phyloP scores from a whole-genome alignment of 2,888 invertebrate genomes.

The Eumerus sabulonum region DNA sequence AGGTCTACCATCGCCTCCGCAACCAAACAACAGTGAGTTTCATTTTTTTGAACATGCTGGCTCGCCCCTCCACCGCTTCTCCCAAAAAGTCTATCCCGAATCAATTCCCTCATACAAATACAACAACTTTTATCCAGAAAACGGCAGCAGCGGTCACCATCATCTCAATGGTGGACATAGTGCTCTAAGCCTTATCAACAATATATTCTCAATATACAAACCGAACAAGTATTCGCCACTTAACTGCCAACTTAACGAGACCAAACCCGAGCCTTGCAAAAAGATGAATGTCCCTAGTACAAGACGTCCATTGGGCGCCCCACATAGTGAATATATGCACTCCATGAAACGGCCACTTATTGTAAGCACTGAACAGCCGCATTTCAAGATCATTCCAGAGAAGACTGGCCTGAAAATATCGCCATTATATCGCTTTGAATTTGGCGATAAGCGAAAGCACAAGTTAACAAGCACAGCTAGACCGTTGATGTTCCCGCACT shows the following conservation, averaged over 20 bases:
- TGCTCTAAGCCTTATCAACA: conserved; percentile 78
- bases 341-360: conserved; percentile 81
- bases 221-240: conserved; percentile 79
- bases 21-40: conserved; percentile 71
- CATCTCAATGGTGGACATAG: conserved; percentile 75
- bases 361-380: conserved; percentile 80
- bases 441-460: conserved; percentile 75
- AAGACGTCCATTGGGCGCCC: conserved; percentile 76
- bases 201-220: conserved; percentile 79
- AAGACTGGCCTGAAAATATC: conserved; percentile 81
- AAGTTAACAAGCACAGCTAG: conserved; percentile 78
- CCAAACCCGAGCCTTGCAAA: conserved; percentile 78
- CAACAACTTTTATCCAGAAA: conserved; percentile 78
- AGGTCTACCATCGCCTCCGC: conserved; percentile 78
- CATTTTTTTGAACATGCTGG: conserved; percentile 77
- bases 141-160: conserved; percentile 74
- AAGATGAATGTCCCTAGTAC: conserved; percentile 79
- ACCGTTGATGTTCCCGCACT: conserved; percentile 78
- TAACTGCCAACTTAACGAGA: conserved; percentile 78
- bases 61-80: conserved; percentile 73
- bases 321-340: conserved; percentile 76
- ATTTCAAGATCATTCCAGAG: conserved; percentile 80
- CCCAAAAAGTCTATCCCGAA: conserved; percentile 77
- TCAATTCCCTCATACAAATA: conserved; percentile 77
- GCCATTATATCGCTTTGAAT: conserved; percentile 78